Percentiles rank a stretch among this genome's conserved stretches.
phyloP scores from a whole-genome alignment of 2,888 invertebrate genomes.

The Tipula vernalis region DNA sequence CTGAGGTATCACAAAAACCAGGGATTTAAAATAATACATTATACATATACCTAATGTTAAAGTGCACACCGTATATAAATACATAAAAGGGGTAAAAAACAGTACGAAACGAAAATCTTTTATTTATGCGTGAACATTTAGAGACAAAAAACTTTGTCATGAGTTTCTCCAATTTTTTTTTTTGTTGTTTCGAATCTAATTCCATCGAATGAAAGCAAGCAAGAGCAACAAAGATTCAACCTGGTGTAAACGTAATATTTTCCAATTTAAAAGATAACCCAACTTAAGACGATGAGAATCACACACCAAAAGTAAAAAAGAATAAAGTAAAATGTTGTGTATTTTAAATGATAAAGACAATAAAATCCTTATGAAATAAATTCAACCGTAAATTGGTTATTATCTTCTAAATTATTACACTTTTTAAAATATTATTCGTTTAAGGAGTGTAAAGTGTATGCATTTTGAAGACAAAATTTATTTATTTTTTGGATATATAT shows the following conservation, averaged over 20 bases:
- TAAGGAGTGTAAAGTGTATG: neutral
- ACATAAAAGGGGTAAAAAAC: neutral
- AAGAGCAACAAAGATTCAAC: neutral
- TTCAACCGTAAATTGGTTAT: neutral
- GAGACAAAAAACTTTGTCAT: neutral
- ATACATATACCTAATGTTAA: neutral
- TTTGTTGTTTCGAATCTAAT: neutral
- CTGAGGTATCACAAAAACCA: neutral
- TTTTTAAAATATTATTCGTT: neutral
- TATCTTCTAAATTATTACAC: neutral
- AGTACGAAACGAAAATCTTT: neutral
- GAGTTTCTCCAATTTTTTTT: neutral
- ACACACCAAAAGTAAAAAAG: too few species aligned
- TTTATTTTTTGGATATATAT: neutral
- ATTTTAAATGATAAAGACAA: neutral
- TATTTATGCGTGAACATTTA: neutral
- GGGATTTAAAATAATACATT: neutral
- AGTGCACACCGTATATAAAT: neutral
- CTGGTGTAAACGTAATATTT: conserved; percentile 4
- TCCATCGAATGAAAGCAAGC: neutral
- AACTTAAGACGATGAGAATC: neutral
- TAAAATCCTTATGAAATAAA: neutral
- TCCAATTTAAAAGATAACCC: neutral
- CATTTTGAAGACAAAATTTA: neutral
- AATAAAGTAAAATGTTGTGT: neutral